phyloP scores from a whole-genome alignment of 2,797 vertebrate species.

The Sebastes baramenuke region DNA sequence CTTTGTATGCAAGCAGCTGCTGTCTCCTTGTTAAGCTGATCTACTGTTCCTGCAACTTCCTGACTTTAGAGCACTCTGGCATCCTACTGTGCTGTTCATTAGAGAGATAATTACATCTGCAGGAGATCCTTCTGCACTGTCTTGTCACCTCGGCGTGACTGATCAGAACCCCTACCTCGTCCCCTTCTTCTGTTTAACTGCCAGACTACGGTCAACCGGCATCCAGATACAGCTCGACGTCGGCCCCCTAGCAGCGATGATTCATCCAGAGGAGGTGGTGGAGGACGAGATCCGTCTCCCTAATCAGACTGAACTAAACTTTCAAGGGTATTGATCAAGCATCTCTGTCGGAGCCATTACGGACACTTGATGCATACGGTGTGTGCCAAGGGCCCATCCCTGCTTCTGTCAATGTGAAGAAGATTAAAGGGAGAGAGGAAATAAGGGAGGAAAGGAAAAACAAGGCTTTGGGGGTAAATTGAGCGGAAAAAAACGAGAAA shows the following conservation, averaged over 20 bases:
- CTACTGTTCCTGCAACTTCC: conserved; percentile 44
- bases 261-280: conserved; percentile 37
- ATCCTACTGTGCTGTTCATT: conserved; percentile 61
- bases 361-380: conserved; percentile 28
- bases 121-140: conserved; percentile 55
- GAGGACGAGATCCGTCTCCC: conserved; percentile 39
- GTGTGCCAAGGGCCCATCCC: conserved; percentile 19
- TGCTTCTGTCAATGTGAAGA: conserved; percentile 29
- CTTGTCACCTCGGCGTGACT: conserved; percentile 48
- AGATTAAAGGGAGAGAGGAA: conserved; percentile 58
- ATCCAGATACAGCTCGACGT: neutral
- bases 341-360: conserved; percentile 53
- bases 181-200: neutral
- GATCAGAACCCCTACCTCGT: conserved; percentile 31
- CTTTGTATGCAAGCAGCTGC: conserved; percentile 15
- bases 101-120: conserved; percentile 73
- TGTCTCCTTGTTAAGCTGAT: conserved; percentile 56
- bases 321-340: conserved; percentile 71
- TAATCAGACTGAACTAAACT: conserved; percentile 63
- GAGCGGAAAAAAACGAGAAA: conserved; percentile 22
- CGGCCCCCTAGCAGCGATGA: conserved; percentile 12
- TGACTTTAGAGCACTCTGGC: conserved; percentile 42
- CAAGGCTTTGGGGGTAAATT: conserved; percentile 47
- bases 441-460: conserved; percentile 27
- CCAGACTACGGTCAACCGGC: conserved; percentile 27